A percentile compares a stretch with the other conserved stretches of the same genome.
Conservation (phyloP, 2,797 vertebrate genomes). For the Myripristis murdjan region DNA sequence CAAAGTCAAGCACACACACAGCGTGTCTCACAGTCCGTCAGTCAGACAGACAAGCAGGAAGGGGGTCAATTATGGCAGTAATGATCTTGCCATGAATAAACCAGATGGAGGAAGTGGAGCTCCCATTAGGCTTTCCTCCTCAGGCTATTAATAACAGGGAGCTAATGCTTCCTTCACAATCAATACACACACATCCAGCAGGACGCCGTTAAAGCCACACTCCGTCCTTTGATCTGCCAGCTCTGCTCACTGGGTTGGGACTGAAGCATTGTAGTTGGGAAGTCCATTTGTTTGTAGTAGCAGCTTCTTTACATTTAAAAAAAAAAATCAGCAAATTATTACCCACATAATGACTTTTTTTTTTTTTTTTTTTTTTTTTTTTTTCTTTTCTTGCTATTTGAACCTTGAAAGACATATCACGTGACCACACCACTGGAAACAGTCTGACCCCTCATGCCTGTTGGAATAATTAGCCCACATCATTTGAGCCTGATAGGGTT, state of each 20-base stretch:
- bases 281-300: too few relatives aligned
- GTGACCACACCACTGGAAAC: too few relatives aligned
- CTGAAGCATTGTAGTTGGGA: too few relatives aligned
- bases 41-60: conserved; percentile 64
- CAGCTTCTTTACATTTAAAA: too few relatives aligned
- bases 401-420: too few relatives aligned
- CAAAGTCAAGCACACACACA: not conserved
- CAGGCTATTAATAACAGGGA: conserved; percentile 81
- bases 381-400: too few relatives aligned
- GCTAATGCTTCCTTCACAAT: conserved; percentile 70
- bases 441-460: too few relatives aligned
- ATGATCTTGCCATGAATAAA: conserved; percentile 83
- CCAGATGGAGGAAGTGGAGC: conserved; percentile 78
- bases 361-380: too few relatives aligned
- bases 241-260: not conserved
- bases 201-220: conserved; percentile 59
- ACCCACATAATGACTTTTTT: too few relatives aligned
- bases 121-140: conserved; percentile 79
- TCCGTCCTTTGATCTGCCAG: conserved; percentile 41
- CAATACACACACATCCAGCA: conserved; percentile 58
- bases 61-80: conserved; percentile 69
- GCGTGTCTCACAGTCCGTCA: conserved; percentile 27
- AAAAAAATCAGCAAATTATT: too few relatives aligned
- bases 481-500: too few relatives aligned
- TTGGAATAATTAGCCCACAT: too few relatives aligned